Evolutionary conservation across 1,140 invertebrate genomes (phyloP).

Genomic region (Dendrolimus kikuchii): DNA sequence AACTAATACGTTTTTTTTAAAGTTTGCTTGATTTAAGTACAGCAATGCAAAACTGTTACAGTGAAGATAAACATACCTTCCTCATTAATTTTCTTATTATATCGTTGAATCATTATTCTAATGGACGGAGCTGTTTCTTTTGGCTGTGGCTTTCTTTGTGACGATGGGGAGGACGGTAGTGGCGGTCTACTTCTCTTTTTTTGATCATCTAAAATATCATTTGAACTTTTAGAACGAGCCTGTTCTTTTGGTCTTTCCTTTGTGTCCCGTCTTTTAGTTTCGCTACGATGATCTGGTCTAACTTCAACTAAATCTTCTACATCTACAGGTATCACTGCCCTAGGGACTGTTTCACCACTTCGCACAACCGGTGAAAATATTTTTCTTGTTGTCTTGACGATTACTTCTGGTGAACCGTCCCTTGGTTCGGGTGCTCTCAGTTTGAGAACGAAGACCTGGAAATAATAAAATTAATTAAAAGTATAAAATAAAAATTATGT

Average conservation of each 20-base stretch:
- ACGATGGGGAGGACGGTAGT: slow-evolving; percentile 72
- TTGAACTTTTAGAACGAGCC: slow-evolving; percentile 36
- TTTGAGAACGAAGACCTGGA: slow-evolving; percentile 41
- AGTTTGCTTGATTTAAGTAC: too few relatives aligned
- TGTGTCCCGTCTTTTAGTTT: slow-evolving; percentile 17
- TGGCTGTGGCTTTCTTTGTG: slow-evolving; percentile 62
- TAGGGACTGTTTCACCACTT: slow-evolving; percentile 67
- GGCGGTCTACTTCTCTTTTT: slow-evolving; percentile 61
- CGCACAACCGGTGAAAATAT: slow-evolving; percentile 80
- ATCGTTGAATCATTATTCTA: slow-evolving; percentile 78
- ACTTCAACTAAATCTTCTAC: slow-evolving; percentile 65
- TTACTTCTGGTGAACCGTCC: slow-evolving; percentile 72
- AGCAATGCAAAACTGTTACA: too few relatives aligned
- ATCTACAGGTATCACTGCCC: slow-evolving; percentile 65
- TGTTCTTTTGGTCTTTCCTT: slow-evolving; percentile 15
- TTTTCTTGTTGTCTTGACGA: slow-evolving; percentile 84
- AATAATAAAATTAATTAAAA: too few relatives aligned
- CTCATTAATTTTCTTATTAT: slow-evolving; percentile 75
- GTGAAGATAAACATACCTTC: slow-evolving; percentile 40
- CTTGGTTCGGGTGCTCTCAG: slow-evolving; percentile 51
- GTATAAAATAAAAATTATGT: too few relatives aligned
- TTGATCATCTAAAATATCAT: slow-evolving; percentile 49
- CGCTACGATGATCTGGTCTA: slow-evolving; percentile 25
- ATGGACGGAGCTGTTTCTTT: slow-evolving; percentile 79
- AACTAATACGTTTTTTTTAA: too few relatives aligned